These are phyloP conservation scores for Platyscelio sp. DNA, from an alignment of 2,888 invertebrate genomes.

Conservation along the genomic window DNA sequence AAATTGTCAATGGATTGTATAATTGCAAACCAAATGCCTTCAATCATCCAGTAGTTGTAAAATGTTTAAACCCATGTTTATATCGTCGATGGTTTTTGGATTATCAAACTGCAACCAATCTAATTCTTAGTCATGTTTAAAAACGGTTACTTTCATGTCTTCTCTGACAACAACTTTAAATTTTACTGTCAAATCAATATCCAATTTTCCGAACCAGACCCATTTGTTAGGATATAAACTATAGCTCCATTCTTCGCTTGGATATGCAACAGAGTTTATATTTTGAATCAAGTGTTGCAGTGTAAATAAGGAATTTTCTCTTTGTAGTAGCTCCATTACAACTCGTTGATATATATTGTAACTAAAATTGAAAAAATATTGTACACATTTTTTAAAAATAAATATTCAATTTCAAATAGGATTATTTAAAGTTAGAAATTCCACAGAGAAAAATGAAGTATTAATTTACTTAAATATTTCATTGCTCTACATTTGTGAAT, in stretches of 20 bases:
- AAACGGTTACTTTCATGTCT: slow-evolving; percentile 9
- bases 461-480: too few species aligned
- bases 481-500: too few species aligned
- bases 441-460: too few species aligned
- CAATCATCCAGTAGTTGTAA: background rate
- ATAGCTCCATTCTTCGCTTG: background rate
- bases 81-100: background rate
- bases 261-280: background rate
- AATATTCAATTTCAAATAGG: too few species aligned
- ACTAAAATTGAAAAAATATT: too few species aligned
- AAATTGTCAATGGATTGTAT: too few species aligned
- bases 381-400: too few species aligned
- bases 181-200: background rate
- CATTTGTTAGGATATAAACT: background rate
- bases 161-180: background rate
- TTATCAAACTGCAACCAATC: slow-evolving; percentile 9
- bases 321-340: background rate
- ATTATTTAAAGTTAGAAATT: too few species aligned
- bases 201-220: slow-evolving; percentile 5
- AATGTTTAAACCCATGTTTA: background rate
- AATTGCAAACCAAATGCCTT: background rate
- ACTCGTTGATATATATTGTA: background rate
- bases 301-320: background rate
- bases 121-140: background rate
- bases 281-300: background rate